Conservation (phyloP, 2,888 invertebrate genomes). For the Papilio elwesi region DNA sequence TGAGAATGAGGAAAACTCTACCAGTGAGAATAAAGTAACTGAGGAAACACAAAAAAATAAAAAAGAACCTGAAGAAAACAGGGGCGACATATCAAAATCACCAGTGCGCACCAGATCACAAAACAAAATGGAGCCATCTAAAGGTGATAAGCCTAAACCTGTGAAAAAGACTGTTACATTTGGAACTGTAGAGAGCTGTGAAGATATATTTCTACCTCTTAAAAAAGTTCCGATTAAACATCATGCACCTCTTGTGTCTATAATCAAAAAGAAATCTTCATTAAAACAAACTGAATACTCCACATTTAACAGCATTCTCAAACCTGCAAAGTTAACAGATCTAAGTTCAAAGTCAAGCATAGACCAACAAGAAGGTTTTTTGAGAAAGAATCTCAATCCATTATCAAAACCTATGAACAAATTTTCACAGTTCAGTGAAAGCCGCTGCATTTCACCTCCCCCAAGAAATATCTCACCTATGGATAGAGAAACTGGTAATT, state of each 20-base stretch:
- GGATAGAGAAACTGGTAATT: slow-evolving; percentile 65
- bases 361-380: slow-evolving; percentile 78
- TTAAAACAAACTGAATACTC: slow-evolving; percentile 83
- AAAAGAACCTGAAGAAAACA: slow-evolving; percentile 57
- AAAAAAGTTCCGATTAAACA: slow-evolving; percentile 85
- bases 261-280: slow-evolving; percentile 86
- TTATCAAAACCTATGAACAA: slow-evolving; percentile 77
- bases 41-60: slow-evolving; percentile 56
- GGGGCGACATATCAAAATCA: slow-evolving; percentile 67
- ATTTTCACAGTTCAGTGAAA: slow-evolving; percentile 77
- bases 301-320: slow-evolving; percentile 84
- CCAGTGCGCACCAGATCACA: slow-evolving; percentile 79
- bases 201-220: slow-evolving; percentile 83
- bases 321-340: slow-evolving; percentile 86
- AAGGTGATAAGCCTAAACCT: slow-evolving; percentile 76
- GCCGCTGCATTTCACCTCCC: slow-evolving; percentile 77
- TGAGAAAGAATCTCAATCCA: slow-evolving; percentile 77
- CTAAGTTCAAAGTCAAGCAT: slow-evolving; percentile 84
- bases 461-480: slow-evolving; percentile 72
- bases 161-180: slow-evolving; percentile 87
- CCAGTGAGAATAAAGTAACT: slow-evolving; percentile 62
- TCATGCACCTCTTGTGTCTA: slow-evolving; percentile 85
- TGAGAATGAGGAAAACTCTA: slow-evolving; percentile 65
- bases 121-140: slow-evolving; percentile 79
- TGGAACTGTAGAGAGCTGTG: slow-evolving; percentile 86